Evolutionary conservation across 2,888 invertebrate species (phyloP).

Genomic region (Plebejus argus): DNA sequence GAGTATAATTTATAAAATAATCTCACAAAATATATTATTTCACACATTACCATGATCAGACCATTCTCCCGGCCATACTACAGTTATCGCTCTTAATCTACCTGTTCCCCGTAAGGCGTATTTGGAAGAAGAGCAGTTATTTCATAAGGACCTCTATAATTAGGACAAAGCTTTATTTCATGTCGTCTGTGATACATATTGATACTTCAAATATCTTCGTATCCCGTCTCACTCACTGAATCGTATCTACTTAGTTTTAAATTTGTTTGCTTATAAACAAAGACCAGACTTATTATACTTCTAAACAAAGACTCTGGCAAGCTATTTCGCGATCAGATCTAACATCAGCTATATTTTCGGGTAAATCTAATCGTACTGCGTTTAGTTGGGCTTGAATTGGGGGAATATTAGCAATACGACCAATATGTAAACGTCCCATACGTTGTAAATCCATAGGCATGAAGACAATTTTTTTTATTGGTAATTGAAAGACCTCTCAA

Average conservation of each 20-base stretch:
- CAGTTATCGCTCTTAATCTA: background rate
- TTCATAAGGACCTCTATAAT: background rate
- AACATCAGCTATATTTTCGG: background rate
- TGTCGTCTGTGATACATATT: background rate
- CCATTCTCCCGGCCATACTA: background rate
- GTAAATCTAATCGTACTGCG: background rate
- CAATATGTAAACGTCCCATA: background rate
- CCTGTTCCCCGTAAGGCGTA: background rate
- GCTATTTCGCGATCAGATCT: background rate
- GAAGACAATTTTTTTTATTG: no score
- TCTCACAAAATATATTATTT: no score
- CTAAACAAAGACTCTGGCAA: background rate
- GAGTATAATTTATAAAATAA: no score
- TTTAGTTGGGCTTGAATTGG: background rate
- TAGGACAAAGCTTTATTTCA: background rate
- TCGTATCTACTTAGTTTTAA: background rate
- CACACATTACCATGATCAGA: background rate
- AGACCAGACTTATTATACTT: no score
- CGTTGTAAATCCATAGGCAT: slow-evolving; percentile 11
- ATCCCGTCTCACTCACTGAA: background rate
- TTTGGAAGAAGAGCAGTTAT: background rate
- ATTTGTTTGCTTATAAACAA: background rate
- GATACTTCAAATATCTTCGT: background rate
- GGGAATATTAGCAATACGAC: background rate
- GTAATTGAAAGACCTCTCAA: no score